A percentile compares a stretch with the other conserved stretches of the same genome.
phyloP scores from a whole-genome alignment of 2,888 invertebrate species.

The Rhopalosiphum nymphaeae region DNA sequence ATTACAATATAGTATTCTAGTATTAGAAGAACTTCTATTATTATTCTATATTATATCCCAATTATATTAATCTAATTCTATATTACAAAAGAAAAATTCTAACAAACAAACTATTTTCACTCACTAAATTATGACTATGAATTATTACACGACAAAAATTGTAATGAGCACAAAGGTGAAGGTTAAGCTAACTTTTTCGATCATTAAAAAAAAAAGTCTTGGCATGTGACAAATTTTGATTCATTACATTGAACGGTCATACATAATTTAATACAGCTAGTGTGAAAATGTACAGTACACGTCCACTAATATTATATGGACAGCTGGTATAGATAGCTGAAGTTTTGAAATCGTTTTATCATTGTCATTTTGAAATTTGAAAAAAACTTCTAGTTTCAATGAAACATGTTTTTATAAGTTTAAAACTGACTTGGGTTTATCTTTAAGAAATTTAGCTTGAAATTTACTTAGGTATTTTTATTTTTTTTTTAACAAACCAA shows the following conservation, averaged over 20 bases:
- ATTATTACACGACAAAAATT: neutral
- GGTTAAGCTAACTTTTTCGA: neutral
- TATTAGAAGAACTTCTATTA: neutral
- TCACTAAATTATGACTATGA: neutral
- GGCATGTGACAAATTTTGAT: slow-evolving; percentile 39
- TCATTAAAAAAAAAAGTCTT: slow-evolving; percentile 32
- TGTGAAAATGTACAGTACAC: slow-evolving; percentile 4
- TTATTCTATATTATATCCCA: neutral
- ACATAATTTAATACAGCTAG: slow-evolving; percentile 44
- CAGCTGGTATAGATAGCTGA: slow-evolving; percentile 5
- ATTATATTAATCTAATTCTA: neutral
- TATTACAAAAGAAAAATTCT: neutral
- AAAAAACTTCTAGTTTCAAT: slow-evolving; percentile 54
- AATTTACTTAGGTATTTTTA: neutral
- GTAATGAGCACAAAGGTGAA: neutral
- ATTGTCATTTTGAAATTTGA: slow-evolving; percentile 43
- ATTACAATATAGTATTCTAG: neutral
- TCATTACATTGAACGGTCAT: slow-evolving; percentile 18
- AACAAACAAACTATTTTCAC: neutral
- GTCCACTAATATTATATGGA: neutral
- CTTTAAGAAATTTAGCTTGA: slow-evolving; percentile 5
- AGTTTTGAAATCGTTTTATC: slow-evolving; percentile 57
- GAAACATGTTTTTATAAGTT: slow-evolving; percentile 37
- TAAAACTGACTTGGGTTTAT: neutral
- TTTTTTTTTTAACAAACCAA: neutral